A percentile compares a stretch with the other conserved stretches of the same genome.
Conservation (phyloP, 2,113 vertebrate species). For the Cervus canadensis region DNA sequence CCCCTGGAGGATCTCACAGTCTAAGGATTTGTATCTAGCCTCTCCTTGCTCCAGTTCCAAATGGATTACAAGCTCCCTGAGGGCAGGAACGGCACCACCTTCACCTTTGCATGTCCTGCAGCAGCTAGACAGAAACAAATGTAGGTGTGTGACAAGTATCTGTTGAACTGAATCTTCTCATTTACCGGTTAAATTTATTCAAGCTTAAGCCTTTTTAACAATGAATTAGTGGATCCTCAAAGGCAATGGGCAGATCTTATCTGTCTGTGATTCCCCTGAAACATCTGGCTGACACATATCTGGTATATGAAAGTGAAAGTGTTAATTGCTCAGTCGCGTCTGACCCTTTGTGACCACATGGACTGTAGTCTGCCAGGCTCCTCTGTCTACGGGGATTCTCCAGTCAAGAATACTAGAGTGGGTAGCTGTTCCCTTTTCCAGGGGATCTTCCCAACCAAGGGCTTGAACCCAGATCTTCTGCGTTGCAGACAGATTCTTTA, state of each 20-base stretch:
- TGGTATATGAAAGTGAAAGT: background rate
- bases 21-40: accelerated
- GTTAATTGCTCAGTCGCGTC: background rate
- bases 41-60: background rate
- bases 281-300: background rate
- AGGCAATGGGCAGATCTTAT: no score
- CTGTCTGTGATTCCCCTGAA: background rate
- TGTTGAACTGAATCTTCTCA: background rate
- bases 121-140: background rate
- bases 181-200: background rate
- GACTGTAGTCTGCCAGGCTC: background rate
- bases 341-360: background rate
- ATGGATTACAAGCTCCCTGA: background rate
- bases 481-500: background rate
- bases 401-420: background rate
- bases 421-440: background rate
- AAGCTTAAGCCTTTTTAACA: background rate
- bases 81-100: background rate
- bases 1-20: background rate
- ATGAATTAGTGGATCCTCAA: background rate
- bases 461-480: background rate
- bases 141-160: background rate
- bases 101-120: background rate
- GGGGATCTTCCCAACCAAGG: background rate
- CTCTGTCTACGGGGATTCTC: background rate